Conservation (phyloP, 2,797 vertebrate genomes). For the Eulemur rubriventer region DNA sequence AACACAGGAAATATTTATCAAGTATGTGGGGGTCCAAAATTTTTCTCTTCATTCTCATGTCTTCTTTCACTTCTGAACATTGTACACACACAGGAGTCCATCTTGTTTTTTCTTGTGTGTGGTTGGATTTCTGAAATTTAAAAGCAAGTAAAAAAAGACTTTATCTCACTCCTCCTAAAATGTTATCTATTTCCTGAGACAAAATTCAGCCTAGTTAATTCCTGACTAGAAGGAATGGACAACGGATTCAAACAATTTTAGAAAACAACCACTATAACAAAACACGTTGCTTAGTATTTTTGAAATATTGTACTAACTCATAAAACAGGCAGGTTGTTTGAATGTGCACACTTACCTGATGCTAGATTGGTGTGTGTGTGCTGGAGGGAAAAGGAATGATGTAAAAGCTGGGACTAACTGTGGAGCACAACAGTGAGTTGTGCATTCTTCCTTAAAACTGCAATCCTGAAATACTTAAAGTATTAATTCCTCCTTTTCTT, state of each 20-base stretch:
- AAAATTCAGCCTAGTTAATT: not conserved
- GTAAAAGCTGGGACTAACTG: not conserved
- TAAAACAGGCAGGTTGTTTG: not conserved
- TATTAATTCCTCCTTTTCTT: not conserved
- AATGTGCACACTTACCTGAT: not conserved
- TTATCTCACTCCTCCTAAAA: not conserved
- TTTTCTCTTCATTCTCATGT: not conserved
- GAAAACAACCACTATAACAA: not conserved
- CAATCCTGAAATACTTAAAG: not conserved
- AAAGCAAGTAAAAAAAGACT: not conserved
- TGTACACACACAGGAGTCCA: not conserved
- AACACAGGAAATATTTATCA: not conserved
- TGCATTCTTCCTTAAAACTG: not conserved
- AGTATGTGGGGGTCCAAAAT: not conserved
- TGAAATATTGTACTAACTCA: not conserved
- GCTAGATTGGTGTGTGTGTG: not conserved
- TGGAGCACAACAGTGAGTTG: not conserved
- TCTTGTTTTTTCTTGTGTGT: not conserved
- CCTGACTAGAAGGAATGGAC: not conserved
- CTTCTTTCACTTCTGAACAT: not conserved
- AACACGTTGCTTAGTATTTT: not conserved
- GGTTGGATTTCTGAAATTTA: not conserved
- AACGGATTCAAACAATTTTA: not conserved
- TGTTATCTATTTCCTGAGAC: not conserved
- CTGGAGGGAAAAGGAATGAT: not conserved